These are phyloP conservation scores for Psammodynastes pulverulentus DNA, from an alignment of 2,113 vertebrate species.

Conservation along the genomic window DNA sequence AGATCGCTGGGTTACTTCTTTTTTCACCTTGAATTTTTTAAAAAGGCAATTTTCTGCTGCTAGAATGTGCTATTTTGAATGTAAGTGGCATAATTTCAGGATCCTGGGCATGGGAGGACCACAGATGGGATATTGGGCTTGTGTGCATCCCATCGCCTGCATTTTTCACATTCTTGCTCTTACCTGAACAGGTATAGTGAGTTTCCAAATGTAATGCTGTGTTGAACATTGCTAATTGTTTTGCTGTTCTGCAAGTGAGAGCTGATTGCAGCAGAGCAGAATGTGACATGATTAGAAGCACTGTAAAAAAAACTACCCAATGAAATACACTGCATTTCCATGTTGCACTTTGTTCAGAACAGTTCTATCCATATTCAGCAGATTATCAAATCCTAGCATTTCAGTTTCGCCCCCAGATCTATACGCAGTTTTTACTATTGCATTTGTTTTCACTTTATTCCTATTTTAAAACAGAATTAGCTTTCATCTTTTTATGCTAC, in stretches of 20 bases:
- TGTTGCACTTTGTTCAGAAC: not conserved
- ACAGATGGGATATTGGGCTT: not conserved
- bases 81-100: not conserved
- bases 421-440: not conserved
- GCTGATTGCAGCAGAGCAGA: not conserved
- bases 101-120: not conserved
- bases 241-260: not conserved
- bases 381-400: not conserved
- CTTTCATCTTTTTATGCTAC: not conserved
- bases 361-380: not conserved
- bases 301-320: not conserved
- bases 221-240: not conserved
- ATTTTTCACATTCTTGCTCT: not conserved
- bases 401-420: not conserved
- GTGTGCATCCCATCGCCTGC: not conserved
- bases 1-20: not conserved
- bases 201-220: not conserved
- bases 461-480: not conserved
- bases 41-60: not conserved
- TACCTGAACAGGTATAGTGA: not conserved
- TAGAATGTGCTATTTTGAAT: not conserved
- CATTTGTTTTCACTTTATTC: not conserved
- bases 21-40: not conserved
- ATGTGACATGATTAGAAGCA: not conserved
- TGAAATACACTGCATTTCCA: not conserved